Evolutionary conservation across 2,888 invertebrate genomes (phyloP).

Genomic region (Dorcus hopei): DNA sequence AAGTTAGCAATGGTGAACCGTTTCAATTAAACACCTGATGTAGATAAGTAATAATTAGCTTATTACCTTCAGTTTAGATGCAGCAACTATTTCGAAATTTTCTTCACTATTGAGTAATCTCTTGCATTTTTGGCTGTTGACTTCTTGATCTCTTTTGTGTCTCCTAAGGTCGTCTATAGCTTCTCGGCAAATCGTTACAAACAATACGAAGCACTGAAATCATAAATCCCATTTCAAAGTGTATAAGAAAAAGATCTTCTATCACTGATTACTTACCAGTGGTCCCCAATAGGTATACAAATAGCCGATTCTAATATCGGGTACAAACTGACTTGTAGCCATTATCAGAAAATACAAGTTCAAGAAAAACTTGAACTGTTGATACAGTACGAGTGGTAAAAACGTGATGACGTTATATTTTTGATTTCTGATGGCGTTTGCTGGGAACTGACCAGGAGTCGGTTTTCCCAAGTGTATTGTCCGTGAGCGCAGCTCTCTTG

Average conservation of each 20-base stretch:
- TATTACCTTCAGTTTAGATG: constrained; percentile 74
- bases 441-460: constrained; percentile 81
- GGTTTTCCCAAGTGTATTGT: constrained; percentile 75
- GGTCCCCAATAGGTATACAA: constrained; percentile 99
- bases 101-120: constrained; percentile 61
- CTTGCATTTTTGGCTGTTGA: constrained; percentile 91
- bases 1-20: no score
- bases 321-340: constrained; percentile 98
- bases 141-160: constrained; percentile 90
- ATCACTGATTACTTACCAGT: constrained; percentile 54
- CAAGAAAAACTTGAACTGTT: constrained; percentile 98
- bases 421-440: constrained; percentile 95
- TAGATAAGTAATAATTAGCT: not conserved
- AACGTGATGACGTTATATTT: constrained; percentile 95
- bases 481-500: constrained; percentile 71
- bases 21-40: no score
- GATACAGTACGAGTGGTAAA: constrained; percentile 88
- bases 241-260: not conserved
- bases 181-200: constrained; percentile 94
- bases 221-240: not conserved
- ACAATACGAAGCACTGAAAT: constrained; percentile 81
- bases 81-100: constrained; percentile 72
- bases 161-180: constrained; percentile 94
- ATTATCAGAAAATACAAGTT: constrained; percentile 97
- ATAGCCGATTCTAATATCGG: constrained; percentile 93